phyloP scores from a whole-genome alignment of 2,113 vertebrate species.

The Saccopteryx bilineata region DNA sequence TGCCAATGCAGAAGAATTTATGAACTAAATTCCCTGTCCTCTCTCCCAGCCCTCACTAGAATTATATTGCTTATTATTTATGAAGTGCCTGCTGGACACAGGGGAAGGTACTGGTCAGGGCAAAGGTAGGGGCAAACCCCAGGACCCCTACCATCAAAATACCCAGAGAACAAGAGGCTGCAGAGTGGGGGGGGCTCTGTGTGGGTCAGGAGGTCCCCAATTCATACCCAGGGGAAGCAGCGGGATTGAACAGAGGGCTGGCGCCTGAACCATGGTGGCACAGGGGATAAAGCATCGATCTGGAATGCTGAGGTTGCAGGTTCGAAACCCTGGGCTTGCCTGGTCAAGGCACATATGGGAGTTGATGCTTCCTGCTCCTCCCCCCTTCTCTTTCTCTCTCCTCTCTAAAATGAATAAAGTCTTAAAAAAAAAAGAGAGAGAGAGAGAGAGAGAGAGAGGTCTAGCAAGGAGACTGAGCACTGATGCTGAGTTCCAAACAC shows the following conservation, averaged over 20 bases:
- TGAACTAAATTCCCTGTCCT: too few relatives aligned
- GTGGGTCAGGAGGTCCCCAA: not conserved
- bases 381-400: too few relatives aligned
- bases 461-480: not conserved
- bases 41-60: not conserved
- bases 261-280: not conserved
- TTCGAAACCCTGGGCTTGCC: too few relatives aligned
- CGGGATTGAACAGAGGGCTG: not conserved
- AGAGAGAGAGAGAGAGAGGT: not conserved
- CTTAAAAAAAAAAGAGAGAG: too few relatives aligned
- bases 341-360: too few relatives aligned
- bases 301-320: too few relatives aligned
- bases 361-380: too few relatives aligned
- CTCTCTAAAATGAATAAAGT: too few relatives aligned
- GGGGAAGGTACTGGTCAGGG: not conserved
- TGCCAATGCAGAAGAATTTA: not conserved
- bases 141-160: not conserved
- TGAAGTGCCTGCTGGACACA: not conserved
- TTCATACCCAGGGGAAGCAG: not conserved
- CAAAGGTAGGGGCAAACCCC: not conserved
- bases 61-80: not conserved
- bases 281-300: too few relatives aligned
- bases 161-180: not conserved
- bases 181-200: not conserved
- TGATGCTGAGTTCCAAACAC: not conserved